Evolutionary conservation across 2,113 vertebrate genomes (phyloP), one percentile per base, ranked within the genome.

Genomic region (Eidolon helvum): DNA sequence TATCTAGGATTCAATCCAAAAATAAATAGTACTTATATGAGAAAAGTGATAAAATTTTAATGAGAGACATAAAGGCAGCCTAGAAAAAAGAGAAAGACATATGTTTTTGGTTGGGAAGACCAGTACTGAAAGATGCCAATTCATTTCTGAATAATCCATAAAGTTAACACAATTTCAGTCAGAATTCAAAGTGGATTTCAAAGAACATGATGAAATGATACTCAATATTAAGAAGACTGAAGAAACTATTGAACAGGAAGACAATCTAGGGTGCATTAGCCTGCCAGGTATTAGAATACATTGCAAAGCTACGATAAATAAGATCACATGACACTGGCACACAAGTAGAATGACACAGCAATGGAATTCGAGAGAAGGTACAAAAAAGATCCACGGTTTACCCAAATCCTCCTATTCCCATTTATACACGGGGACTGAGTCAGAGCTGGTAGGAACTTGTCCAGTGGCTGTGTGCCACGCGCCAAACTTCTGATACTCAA

Each of bases 141-240:
- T 88, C 55, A 61, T 24, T 63, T 74, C 4, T 9, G 87, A 79
- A 75, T 87, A 74, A 87, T 71, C 30, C 48, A 86, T 24, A 28
- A 78, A 63, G 63, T 90, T 38, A 78, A 79, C 5, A 74, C 4
- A 80, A 28, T 87, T 61, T 87, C 61, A 68, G 63, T 82, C 26
- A 53, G n/a, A 71, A 92, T 79, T 87, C 65, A 87, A 83, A 87
- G 35, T 63, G 26, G 59, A 65, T 91, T 91, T 88, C 69, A 85
- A 88, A 92, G 79, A 84, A 88, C 48, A 90, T 24, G 57, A 53
- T 26, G 10, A 57, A 63, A 72, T 48, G 7, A 87, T 68, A 61
- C 26, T 66, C 38, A 40, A 45, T 93, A 68, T 68, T 55, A 50
- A 85, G 30, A 80, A n/a, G 78, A 59, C 43, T 68, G 16, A 59